These are phyloP conservation scores for Tridacna gigas DNA, from an alignment of 2,888 invertebrate species.

Conservation along the genomic window DNA sequence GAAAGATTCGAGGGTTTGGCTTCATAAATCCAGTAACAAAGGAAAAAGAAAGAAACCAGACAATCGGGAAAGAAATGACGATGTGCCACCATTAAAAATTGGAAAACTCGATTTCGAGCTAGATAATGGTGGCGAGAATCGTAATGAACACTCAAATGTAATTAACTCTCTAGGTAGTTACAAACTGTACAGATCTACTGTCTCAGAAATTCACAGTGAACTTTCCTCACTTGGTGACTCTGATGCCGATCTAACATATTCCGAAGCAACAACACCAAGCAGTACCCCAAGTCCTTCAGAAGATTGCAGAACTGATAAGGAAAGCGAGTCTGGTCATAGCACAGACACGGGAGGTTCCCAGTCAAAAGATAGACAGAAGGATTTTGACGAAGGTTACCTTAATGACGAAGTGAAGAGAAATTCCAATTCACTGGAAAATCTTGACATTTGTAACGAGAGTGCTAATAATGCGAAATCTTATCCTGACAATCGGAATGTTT, in stretches of 20 bases:
- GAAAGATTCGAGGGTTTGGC: conserved; percentile 59
- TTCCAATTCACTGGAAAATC: background rate
- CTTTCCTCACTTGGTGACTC: conserved; percentile 45
- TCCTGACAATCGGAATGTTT: conserved; percentile 17
- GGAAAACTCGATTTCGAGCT: background rate
- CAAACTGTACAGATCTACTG: background rate
- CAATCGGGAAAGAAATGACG: background rate
- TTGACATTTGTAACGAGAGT: conserved; percentile 38
- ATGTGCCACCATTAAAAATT: background rate
- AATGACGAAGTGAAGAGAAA: background rate
- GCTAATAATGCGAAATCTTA: conserved; percentile 37
- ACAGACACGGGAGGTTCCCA: background rate
- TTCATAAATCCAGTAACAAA: conserved; percentile 56
- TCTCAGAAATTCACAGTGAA: background rate
- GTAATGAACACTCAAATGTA: background rate
- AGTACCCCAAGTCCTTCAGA: conserved; percentile 15
- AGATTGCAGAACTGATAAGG: background rate
- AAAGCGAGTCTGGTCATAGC: background rate
- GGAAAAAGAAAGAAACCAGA: conserved; percentile 16
- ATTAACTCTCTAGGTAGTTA: background rate
- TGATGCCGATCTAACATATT: conserved; percentile 52
- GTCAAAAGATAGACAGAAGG: background rate
- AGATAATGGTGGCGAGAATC: background rate
- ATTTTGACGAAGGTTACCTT: background rate
- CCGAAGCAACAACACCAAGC: conserved; percentile 41